Evolutionary conservation across 2,113 vertebrate genomes (phyloP), one percentile per base, ranked within the genome.

Genomic region (Tautogolabrus adspersus): DNA sequence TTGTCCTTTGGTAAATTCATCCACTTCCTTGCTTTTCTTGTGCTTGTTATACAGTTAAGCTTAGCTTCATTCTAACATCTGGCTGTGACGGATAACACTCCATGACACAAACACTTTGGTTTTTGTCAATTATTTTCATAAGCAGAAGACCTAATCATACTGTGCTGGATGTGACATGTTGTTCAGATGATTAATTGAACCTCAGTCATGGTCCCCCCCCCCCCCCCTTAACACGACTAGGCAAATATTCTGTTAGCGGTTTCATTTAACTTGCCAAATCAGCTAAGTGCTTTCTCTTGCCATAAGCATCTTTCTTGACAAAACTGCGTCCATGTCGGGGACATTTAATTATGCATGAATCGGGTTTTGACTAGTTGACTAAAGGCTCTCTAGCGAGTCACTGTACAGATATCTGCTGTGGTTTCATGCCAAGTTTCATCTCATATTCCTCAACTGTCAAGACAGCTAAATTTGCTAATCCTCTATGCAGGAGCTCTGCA

Each of bases 401-500:
- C 82, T 61, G 55, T 70, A 49, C 62, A 77, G 51, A 69, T 76
- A 76, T 86, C 37, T 88, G 30, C 56, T 86, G 54, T 72, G 71
- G 63, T 75, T 86, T 75, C 76, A 79, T 72, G 82, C 72, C 81
- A 74, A 44, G 63, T 55, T 80, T 47, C 47, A 77, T 77, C 23
- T 77, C 56, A 26, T 81, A 56, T 81, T 68, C 58, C 69, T 66
- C 74, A 57, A 76, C 75, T 91, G 81, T 79, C 87, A 80, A 69
- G 60, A 49, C 63, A 2, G 63, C 81, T 93, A 80, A 88, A 69
- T 72, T 49, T 88, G 46, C 77, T 82, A 82, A 87, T 90, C 87
- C 91, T 93, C 79, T 57, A 57, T 77, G 58, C 95, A 98, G 97
- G 97, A 90, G 97, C 97, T 67, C 95, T 98, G 72, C 97, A 98